Base-by-base conservation (phyloP, 2,888 invertebrate species). In the Pediacus dermestoides region DNA sequence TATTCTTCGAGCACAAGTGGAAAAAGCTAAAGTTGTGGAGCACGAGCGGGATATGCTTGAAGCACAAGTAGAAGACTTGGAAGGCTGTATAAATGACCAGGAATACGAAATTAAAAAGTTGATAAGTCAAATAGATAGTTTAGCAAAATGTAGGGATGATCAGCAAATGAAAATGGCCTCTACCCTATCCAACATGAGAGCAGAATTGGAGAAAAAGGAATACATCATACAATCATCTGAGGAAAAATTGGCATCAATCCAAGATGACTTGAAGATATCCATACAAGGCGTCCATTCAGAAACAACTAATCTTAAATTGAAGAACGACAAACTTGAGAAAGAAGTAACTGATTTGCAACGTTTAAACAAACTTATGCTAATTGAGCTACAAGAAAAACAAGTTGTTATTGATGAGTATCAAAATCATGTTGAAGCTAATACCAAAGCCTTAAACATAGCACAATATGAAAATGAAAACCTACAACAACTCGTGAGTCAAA, bases 41-140 rank as follows among this genome's bases (percentile, higher is more conserved):
- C 71, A 71, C 42, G 77, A 79, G 49, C 71, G 71, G 53, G 74
- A 74, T 53, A 44, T 53, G 34, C 58, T 77, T 18, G 58, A 70
- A 38, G 70, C 71, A 49, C 74, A 74, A 63, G 57, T 77, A 26
- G 70, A 74, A 48, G 76, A 77, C 63, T 64, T 70, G 22, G 76
- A 78, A 57, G 74, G 74, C 46, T 72, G 72, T 58, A 66, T 74
- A 18, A 71, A 73, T 60, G 77, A 76, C 46, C 76, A 76, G 63
- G 76, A 74, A 35, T 72, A 74, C 51, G 78, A 78, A 67, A 77
- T 78, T 23, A 74, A 71, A 61, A 70, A 71, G 54, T 61, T 78
- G 39, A 70, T 74, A 0, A 44, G 60, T 36, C 75, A 78, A 62
- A 72, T 78, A 25, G 75, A 77, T 52, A 65, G 65, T 44, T 57